phyloP scores from a whole-genome alignment of 2,113 vertebrate species.

The Labrus mixtus region DNA sequence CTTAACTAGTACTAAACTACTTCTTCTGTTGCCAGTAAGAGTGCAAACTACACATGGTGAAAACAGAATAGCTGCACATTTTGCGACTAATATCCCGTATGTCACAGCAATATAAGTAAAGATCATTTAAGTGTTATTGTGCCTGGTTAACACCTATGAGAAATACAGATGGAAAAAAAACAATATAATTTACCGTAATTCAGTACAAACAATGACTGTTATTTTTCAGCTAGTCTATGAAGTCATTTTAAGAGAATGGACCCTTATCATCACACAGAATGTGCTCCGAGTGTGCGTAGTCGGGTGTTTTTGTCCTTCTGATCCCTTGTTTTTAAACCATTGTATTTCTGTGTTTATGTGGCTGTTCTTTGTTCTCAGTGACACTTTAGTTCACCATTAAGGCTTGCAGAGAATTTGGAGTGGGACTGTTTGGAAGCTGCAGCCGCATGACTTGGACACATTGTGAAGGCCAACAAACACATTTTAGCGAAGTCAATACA shows the following conservation, averaged over 20 bases:
- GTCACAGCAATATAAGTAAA: no score
- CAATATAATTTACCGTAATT: no score
- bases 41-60: no score
- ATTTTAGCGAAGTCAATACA: constrained; percentile 47
- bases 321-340: constrained; percentile 8
- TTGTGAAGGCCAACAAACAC: constrained; percentile 25
- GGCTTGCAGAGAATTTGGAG: constrained; percentile 70
- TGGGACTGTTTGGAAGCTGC: constrained; percentile 59
- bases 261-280: constrained; percentile 1
- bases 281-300: background rate
- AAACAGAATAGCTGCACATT: no score
- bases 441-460: constrained; percentile 34
- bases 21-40: no score
- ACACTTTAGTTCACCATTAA: constrained; percentile 56
- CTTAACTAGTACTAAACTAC: no score
- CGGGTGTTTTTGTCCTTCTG: constrained; percentile 1
- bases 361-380: constrained; percentile 47
- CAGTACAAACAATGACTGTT: no score
- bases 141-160: no score
- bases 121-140: no score
- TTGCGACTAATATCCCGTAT: no score
- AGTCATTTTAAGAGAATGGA: background rate
- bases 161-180: no score
- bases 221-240: background rate
- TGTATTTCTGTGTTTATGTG: constrained; percentile 48